Percentiles rank a stretch among this genome's conserved stretches.
phyloP scores from a whole-genome alignment of 1,140 invertebrate genomes.

The Leptoteleia sp. region DNA sequence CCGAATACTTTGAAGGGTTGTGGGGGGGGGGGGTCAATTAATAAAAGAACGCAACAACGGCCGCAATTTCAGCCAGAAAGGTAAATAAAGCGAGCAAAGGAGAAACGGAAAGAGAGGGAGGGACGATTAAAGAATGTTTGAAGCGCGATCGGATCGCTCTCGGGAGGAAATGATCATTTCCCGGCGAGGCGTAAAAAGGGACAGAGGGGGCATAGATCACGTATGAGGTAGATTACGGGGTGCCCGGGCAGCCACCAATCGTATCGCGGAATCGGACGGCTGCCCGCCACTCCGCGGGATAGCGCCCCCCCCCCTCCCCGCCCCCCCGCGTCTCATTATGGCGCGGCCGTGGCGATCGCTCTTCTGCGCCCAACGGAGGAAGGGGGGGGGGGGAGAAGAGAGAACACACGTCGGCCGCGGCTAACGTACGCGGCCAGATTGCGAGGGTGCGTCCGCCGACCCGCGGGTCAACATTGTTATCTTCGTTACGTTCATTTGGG shows the following conservation, averaged over 20 bases:
- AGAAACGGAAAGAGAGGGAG: no score
- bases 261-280: conserved; percentile 70
- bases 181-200: conserved; percentile 39
- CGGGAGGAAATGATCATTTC: conserved; percentile 41
- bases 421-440: conserved; percentile 47
- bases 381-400: no score
- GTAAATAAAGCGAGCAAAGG: conserved; percentile 2
- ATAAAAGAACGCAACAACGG: no score
- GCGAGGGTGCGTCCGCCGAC: conserved; percentile 50
- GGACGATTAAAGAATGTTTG: conserved; percentile 21
- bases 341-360: conserved; percentile 45
- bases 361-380: conserved; percentile 38
- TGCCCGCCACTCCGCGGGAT: conserved; percentile 66
- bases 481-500: conserved; percentile 67
- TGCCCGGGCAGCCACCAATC: conserved; percentile 68
- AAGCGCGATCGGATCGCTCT: conserved; percentile 41
- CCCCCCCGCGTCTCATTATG: conserved; percentile 70
- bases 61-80: no score
- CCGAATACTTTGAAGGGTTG: no score
- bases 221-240: conserved; percentile 72
- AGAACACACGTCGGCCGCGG: conserved; percentile 40
- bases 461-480: conserved; percentile 72
- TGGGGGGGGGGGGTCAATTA: no score
- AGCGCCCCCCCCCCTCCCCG: no score
- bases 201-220: conserved; percentile 71